phyloP scores from a whole-genome alignment of 2,797 vertebrate species.

The Gila robusta region DNA sequence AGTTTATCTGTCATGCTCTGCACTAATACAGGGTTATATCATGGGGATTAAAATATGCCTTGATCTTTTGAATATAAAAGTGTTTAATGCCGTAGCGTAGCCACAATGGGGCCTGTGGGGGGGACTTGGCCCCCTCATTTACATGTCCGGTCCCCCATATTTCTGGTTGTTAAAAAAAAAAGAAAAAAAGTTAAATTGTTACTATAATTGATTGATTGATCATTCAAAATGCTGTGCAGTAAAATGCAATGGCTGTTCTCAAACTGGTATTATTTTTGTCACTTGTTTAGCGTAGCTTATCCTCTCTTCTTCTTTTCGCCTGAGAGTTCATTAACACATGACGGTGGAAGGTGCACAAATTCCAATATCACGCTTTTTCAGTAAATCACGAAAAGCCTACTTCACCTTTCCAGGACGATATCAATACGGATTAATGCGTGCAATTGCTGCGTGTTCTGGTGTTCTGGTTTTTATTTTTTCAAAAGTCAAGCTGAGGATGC shows the following conservation, averaged over 20 bases:
- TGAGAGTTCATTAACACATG: not conserved
- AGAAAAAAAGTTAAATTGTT: not conserved
- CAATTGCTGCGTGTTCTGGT: not conserved
- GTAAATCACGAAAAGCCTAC: not conserved
- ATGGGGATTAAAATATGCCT: not conserved
- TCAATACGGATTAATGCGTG: not conserved
- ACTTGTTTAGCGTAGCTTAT: not conserved
- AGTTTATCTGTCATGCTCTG: slow-evolving; percentile 54
- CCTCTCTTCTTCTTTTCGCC: not conserved
- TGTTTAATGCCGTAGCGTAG: not conserved
- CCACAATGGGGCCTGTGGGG: not conserved
- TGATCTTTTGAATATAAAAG: slow-evolving; percentile 1
- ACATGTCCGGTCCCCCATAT: not conserved
- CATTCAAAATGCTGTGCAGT: not conserved
- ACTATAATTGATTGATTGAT: not conserved
- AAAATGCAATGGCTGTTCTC: not conserved
- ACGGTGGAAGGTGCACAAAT: not conserved
- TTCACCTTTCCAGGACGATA: not conserved
- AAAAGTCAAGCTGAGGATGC: not conserved
- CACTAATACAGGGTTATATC: slow-evolving; percentile 39
- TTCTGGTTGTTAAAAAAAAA: not conserved
- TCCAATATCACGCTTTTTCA: not conserved
- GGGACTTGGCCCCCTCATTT: not conserved
- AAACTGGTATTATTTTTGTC: not conserved
- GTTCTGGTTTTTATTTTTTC: not conserved